A percentile compares a stretch with the other conserved stretches of the same genome.
These are phyloP conservation scores for Pristionchus maxplancki DNA, from an alignment of 2,888 invertebrate species.

Conservation along the genomic window DNA sequence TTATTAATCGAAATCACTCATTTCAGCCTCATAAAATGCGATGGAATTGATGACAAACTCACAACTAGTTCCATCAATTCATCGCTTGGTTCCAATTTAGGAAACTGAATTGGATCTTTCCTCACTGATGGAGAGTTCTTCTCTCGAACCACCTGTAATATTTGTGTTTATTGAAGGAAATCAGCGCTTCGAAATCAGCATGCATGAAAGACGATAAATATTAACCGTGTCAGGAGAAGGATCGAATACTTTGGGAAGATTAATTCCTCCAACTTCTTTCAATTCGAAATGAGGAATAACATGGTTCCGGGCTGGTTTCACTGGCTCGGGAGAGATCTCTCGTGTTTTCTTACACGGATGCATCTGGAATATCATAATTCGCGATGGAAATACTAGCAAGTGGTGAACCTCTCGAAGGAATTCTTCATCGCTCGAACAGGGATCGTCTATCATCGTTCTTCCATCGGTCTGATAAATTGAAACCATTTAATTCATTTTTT, in stretches of 20 bases:
- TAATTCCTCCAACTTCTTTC: conserved; percentile 15
- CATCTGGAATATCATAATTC: not conserved
- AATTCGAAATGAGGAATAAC: not conserved
- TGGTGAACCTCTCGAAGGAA: not conserved
- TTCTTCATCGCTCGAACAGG: not conserved
- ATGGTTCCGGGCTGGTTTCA: not conserved
- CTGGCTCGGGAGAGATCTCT: not conserved
- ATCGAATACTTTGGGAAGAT: not conserved
- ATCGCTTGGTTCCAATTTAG: not conserved
- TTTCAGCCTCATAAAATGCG: too few relatives aligned
- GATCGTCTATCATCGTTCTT: not conserved
- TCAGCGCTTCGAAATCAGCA: not conserved
- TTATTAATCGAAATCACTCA: not conserved
- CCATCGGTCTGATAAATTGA: not conserved
- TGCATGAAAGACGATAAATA: not conserved
- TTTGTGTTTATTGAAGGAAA: not conserved
- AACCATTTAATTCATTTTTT: too few relatives aligned
- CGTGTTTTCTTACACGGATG: not conserved
- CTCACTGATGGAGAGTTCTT: not conserved
- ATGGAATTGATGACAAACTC: not conserved
- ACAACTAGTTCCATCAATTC: not conserved
- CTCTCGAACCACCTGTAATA: not conserved
- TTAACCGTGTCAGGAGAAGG: not conserved
- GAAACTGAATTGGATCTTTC: not conserved
- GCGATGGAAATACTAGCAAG: too few relatives aligned